Evolutionary conservation across 2,113 vertebrate genomes (phyloP), one percentile per base, ranked within the genome.

Genomic region (Misgurnus anguillicaudatus): DNA sequence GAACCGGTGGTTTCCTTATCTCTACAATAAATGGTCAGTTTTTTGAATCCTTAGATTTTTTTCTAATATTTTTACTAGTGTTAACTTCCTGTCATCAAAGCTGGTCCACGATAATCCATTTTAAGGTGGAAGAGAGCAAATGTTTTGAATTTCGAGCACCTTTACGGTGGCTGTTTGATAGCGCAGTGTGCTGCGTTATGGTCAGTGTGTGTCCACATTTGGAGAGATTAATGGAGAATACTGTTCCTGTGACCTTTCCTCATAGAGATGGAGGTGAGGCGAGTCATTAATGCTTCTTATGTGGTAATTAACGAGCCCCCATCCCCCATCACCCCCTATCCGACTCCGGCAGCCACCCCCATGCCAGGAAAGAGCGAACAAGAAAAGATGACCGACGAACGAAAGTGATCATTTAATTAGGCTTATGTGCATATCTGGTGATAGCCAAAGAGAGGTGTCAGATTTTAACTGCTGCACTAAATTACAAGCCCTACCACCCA

Each of bases 231-330:
- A 96, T 95, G 94, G 93, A 86, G 89, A 95, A 94, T 95, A 95
- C 94, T 94, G 95, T 95, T 95, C 93, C 92, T 90, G 92, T 95
- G 95, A 95, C 95, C 95, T 95, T 96, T 96, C 93, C 93, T 93
- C 94, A 92, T 94, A 93, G 94, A 94, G 94, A 93, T 95, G 94
- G 95, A 96, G 95, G 95, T 95, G 94, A 96, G 94, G 93, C 89
- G 88, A 93, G 95, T 94, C 94, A 95, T 96, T 95, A 96, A 95
- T 95, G 94, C 94, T 94, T 95, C 95, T 96, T 96, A 96, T 95
- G 95, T 94, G 95, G 94, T 95, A 95, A 96, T 95, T 96, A 96
- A 96, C 92, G 93, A 84, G 73, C 75, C 65, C 61, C 68, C 80
- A 75, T 55, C 72, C 76, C 82, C 82, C 66, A 42, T 21, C 48